phyloP scores from a whole-genome alignment of 1,140 invertebrate species.

The Bombus confusus region DNA sequence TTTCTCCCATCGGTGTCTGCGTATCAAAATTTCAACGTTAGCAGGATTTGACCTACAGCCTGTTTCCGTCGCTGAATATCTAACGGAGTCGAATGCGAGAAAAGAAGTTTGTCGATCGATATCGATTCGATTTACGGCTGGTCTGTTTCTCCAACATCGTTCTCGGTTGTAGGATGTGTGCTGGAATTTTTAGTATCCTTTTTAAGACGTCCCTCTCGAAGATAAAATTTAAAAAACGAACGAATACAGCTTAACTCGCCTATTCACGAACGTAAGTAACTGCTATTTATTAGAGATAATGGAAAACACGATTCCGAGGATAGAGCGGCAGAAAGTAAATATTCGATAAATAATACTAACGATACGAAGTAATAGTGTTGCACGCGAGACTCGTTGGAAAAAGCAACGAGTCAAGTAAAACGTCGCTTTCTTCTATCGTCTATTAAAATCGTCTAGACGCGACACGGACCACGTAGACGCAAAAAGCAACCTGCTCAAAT shows the following conservation, averaged over 20 bases:
- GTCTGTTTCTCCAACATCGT: background rate
- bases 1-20: slow-evolving; percentile 58
- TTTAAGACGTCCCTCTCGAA: background rate
- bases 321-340: no score
- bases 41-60: slow-evolving; percentile 59
- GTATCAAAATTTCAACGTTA: slow-evolving; percentile 73
- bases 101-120: slow-evolving; percentile 14
- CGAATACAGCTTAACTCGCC: no score
- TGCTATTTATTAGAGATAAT: no score
- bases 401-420: no score
- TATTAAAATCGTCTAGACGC: no score
- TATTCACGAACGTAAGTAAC: no score
- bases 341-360: no score
- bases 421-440: no score
- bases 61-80: slow-evolving; percentile 46
- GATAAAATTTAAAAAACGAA: background rate
- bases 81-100: slow-evolving; percentile 40
- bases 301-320: no score
- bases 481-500: background rate
- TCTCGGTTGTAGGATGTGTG: no score
- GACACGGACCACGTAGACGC: background rate
- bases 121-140: slow-evolving; percentile 6
- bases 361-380: no score
- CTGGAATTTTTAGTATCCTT: background rate
- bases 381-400: no score